phyloP scores from a whole-genome alignment of 2,888 invertebrate species.

The Nesidiocoris tenuis region DNA sequence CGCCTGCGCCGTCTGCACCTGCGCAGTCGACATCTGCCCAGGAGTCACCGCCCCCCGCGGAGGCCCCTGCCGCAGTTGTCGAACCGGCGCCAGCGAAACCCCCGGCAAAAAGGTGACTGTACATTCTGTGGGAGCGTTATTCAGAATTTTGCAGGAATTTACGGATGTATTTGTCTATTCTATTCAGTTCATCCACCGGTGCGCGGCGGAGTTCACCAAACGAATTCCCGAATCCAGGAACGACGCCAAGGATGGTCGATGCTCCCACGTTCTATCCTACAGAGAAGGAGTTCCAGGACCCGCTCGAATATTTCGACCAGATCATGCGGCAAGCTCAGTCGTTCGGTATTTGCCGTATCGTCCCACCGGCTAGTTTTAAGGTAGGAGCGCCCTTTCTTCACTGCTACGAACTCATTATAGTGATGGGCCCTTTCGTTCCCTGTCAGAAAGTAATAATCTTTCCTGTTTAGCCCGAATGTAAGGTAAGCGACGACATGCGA shows the following conservation, averaged over 20 bases:
- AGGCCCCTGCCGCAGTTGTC: conserved; percentile 41
- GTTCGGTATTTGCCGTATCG: conserved; percentile 83
- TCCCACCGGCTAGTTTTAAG: conserved; percentile 76
- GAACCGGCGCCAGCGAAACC: conserved; percentile 36
- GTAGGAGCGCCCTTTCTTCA: conserved; percentile 51
- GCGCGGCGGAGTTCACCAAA: conserved; percentile 33
- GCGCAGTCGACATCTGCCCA: neutral
- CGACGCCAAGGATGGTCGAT: conserved; percentile 55
- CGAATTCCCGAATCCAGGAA: conserved; percentile 41
- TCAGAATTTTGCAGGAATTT: neutral
- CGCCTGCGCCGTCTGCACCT: neutral
- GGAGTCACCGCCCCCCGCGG: neutral
- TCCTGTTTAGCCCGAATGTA: conserved; percentile 69
- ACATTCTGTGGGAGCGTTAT: neutral
- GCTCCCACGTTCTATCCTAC: conserved; percentile 80
- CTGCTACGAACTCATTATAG: neutral
- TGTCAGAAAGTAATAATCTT: too few relatives aligned
- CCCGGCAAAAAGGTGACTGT: conserved; percentile 52
- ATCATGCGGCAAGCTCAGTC: conserved; percentile 73
- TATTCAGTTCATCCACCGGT: neutral
- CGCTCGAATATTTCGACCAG: conserved; percentile 77
- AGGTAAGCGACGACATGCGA: conserved; percentile 78
- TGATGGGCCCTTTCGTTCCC: too few relatives aligned
- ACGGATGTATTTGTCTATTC: neutral
- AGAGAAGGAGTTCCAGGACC: conserved; percentile 82